These are phyloP conservation scores for Ciona savignyi DNA, from an alignment of 23 tunicate species.

Conservation along the genomic window DNA sequence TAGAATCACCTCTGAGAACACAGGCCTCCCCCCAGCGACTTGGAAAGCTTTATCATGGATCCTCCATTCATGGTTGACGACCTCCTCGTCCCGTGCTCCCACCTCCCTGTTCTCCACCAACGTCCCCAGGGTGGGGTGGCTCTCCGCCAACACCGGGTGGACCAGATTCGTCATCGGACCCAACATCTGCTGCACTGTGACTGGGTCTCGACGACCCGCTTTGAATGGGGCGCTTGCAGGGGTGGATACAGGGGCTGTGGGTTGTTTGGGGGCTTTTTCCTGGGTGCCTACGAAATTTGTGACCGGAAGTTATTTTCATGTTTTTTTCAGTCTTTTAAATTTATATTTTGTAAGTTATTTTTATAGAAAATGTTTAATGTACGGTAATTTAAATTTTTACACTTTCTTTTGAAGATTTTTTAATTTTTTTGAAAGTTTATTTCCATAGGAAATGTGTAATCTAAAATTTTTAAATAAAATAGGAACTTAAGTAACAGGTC, in stretches of 20 bases:
- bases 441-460: too few species aligned
- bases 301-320: too few species aligned
- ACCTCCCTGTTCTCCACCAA: not conserved
- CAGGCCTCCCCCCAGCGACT: conserved; percentile 53
- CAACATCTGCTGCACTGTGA: conserved; percentile 69
- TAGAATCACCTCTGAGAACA: conserved; percentile 53
- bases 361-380: too few species aligned
- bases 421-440: too few species aligned
- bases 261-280: conserved; percentile 1
- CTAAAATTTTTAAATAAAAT: too few species aligned
- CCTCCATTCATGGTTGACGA: conserved; percentile 82
- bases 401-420: too few species aligned
- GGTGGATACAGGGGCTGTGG: conserved; percentile 10
- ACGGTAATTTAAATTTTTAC: too few species aligned
- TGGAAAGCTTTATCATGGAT: conserved; percentile 52
- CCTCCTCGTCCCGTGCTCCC: conserved; percentile 37
- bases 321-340: too few species aligned
- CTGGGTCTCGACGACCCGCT: conserved; percentile 28
- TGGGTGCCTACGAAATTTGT: too few species aligned
- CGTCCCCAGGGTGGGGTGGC: conserved; percentile 18
- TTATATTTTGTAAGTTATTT: too few species aligned
- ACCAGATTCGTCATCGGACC: conserved; percentile 42
- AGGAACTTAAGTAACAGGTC: too few species aligned
- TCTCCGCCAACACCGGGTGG: conserved; percentile 21
- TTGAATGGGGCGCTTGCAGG: conserved; percentile 24